Percentiles rank a stretch among this genome's conserved stretches.
Conservation (phyloP, 2,888 invertebrate genomes). For the Hypercompe scribonia region DNA sequence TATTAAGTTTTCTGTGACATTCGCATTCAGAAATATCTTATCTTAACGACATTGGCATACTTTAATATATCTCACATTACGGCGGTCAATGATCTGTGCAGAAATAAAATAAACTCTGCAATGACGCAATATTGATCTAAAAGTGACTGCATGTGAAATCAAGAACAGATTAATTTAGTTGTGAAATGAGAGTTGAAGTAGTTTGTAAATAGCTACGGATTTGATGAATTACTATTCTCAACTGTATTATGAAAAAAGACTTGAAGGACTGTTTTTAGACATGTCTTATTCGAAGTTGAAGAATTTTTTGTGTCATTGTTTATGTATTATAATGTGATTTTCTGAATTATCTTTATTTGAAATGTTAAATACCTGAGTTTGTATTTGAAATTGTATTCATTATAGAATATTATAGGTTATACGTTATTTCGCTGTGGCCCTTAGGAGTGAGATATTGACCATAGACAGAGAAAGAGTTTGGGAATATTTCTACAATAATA, state of each 20-base stretch:
- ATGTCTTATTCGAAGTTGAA: no score
- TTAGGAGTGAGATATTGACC: background rate
- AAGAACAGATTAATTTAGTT: background rate
- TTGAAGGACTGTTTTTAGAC: no score
- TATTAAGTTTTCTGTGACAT: background rate
- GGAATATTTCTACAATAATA: background rate
- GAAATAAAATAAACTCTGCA: slow-evolving; percentile 1
- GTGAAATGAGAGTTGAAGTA: background rate
- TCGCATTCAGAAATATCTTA: background rate
- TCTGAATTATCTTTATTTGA: no score
- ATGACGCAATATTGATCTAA: background rate
- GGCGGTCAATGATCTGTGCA: slow-evolving; percentile 12
- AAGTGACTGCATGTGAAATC: background rate
- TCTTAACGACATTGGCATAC: slow-evolving; percentile 8
- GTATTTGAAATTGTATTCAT: no score
- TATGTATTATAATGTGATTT: no score
- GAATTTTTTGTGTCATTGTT: no score
- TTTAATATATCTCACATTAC: background rate
- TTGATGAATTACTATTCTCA: background rate
- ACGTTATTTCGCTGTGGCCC: background rate
- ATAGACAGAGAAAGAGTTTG: background rate
- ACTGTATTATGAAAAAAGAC: background rate
- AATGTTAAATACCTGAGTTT: no score
- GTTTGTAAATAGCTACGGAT: background rate
- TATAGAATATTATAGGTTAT: no score